phyloP scores from a whole-genome alignment of 2,888 invertebrate species.

The Chrysolina americana region DNA sequence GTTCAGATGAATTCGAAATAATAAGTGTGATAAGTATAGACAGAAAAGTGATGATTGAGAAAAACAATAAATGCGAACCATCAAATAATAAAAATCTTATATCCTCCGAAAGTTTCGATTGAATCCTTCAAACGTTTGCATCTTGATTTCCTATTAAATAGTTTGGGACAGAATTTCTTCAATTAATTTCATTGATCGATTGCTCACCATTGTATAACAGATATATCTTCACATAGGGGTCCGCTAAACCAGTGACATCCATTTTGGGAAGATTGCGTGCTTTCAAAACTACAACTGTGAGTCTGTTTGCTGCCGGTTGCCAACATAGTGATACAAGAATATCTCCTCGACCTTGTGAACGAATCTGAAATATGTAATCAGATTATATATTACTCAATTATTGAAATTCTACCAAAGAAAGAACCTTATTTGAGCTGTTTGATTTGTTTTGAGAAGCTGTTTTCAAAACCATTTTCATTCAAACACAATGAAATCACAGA shows the following conservation, averaged over 20 bases:
- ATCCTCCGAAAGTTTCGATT: not conserved
- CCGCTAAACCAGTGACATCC: slow-evolving; percentile 97
- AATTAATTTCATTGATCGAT: not conserved
- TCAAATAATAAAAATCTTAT: too few relatives aligned
- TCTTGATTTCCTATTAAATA: not conserved
- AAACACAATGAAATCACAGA: too few relatives aligned
- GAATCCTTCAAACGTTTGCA: not conserved
- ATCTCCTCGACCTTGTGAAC: slow-evolving; percentile 94
- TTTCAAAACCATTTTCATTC: too few relatives aligned
- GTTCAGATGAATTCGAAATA: too few relatives aligned
- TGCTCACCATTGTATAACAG: slow-evolving; percentile 83
- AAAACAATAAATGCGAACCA: too few relatives aligned
- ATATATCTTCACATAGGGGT: slow-evolving; percentile 98
- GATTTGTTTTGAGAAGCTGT: too few relatives aligned
- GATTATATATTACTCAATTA: too few relatives aligned
- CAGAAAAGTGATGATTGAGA: too few relatives aligned
- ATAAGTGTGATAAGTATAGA: too few relatives aligned
- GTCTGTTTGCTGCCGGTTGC: slow-evolving; percentile 96
- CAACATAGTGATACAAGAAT: slow-evolving; percentile 96
- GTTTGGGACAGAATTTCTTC: too few relatives aligned
- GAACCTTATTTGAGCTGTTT: too few relatives aligned
- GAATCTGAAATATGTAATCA: slow-evolving; percentile 75
- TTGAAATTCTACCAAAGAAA: too few relatives aligned
- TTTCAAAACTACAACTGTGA: slow-evolving; percentile 97
- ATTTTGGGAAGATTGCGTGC: slow-evolving; percentile 98